phyloP scores from a whole-genome alignment of 2,888 invertebrate genomes.

The Leucania comma region DNA sequence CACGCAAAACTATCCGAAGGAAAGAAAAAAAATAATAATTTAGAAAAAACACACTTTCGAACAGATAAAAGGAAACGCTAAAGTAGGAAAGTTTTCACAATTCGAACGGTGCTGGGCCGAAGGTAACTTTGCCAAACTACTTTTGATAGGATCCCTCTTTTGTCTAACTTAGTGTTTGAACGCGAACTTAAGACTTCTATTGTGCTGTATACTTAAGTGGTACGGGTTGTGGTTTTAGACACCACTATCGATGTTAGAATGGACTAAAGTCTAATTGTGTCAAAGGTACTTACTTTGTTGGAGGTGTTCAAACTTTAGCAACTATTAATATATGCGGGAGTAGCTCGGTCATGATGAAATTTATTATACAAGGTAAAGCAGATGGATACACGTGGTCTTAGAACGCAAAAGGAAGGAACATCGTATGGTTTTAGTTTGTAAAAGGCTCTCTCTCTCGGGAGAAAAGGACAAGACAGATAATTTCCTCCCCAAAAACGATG shows the following conservation, averaged over 20 bases:
- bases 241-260: conserved; percentile 71
- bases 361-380: not conserved
- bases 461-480: not conserved
- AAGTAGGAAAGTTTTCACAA: conserved; percentile 88
- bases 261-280: conserved; percentile 21
- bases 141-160: conserved; percentile 85
- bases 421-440: too few relatives aligned
- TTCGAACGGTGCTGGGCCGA: conserved; percentile 82
- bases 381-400: too few relatives aligned
- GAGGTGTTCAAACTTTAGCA: conserved; percentile 10
- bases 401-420: too few relatives aligned
- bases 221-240: conserved; percentile 64
- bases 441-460: too few relatives aligned
- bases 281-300: conserved; percentile 11
- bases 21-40: conserved; percentile 86
- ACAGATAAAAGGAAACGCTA: conserved; percentile 87
- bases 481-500: not conserved
- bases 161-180: conserved; percentile 88
- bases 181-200: conserved; percentile 79
- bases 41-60: conserved; percentile 84
- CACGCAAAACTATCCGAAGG: conserved; percentile 67
- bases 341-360: not conserved
- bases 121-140: conserved; percentile 83
- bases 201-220: conserved; percentile 66
- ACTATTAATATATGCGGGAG: not conserved